phyloP scores from a whole-genome alignment of 2,888 invertebrate genomes.

The Caenorhabditis virilis region DNA sequence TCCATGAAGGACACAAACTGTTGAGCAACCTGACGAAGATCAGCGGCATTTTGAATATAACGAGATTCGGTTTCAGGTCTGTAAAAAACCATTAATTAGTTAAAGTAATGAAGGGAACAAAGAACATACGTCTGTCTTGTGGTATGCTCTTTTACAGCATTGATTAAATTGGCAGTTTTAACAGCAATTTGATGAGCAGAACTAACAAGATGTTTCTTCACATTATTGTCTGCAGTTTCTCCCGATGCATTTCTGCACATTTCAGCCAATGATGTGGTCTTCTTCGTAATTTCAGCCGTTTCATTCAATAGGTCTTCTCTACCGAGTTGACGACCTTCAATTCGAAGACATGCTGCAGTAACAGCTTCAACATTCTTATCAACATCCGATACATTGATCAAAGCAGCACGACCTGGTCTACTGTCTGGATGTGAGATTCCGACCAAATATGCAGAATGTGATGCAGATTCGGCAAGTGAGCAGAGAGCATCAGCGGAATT shows the following conservation, averaged over 20 bases:
- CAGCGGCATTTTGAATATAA: slow-evolving; percentile 77
- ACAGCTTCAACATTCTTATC: slow-evolving; percentile 88
- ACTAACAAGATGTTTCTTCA: slow-evolving; percentile 94
- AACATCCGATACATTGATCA: slow-evolving; percentile 86
- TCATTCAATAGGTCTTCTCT: slow-evolving; percentile 51
- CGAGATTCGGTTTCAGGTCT: slow-evolving; percentile 70
- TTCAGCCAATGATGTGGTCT: slow-evolving; percentile 92
- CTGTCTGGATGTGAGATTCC: slow-evolving; percentile 90
- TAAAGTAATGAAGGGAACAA: too few species aligned
- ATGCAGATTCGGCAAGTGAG: slow-evolving; percentile 87
- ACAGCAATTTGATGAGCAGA: slow-evolving; percentile 96
- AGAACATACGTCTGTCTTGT: not conserved
- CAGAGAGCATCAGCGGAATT: slow-evolving; percentile 84
- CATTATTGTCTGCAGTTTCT: slow-evolving; percentile 81
- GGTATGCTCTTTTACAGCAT: slow-evolving; percentile 86
- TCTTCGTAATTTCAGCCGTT: slow-evolving; percentile 90
- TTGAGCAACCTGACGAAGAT: slow-evolving; percentile 87
- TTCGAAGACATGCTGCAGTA: slow-evolving; percentile 80
- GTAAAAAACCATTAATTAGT: too few species aligned
- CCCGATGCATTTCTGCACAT: slow-evolving; percentile 91
- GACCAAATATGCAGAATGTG: slow-evolving; percentile 89
- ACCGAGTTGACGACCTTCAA: slow-evolving; percentile 45
- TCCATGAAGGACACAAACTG: slow-evolving; percentile 89
- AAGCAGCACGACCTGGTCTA: slow-evolving; percentile 80
- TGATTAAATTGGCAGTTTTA: slow-evolving; percentile 89